Conservation (phyloP, 2,797 vertebrate genomes). For the Erpetoichthys calabaricus region DNA sequence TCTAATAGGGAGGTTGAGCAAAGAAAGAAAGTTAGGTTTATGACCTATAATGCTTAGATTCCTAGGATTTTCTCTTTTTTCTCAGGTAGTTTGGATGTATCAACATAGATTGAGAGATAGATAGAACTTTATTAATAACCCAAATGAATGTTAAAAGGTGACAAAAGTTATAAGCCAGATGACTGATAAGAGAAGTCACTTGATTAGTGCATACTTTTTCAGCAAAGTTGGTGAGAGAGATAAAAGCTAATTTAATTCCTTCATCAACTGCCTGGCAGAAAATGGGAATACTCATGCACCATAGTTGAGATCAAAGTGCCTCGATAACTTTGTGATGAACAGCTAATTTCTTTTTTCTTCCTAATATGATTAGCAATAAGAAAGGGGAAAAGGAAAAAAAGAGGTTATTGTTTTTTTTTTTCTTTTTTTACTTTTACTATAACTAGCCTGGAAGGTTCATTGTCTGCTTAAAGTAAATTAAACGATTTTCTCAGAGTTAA, state of each 20-base stretch:
- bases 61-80: too few relatives aligned
- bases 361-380: slow-evolving; percentile 3
- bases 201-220: slow-evolving; percentile 62
- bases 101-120: too few relatives aligned
- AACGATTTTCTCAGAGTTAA: not conserved
- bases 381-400: slow-evolving; percentile 8
- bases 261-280: slow-evolving; percentile 84
- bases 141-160: slow-evolving; percentile 37
- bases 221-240: slow-evolving; percentile 71
- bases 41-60: too few relatives aligned
- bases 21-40: too few relatives aligned
- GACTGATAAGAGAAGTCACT: slow-evolving; percentile 75
- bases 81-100: too few relatives aligned
- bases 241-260: slow-evolving; percentile 82
- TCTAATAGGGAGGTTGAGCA: too few relatives aligned
- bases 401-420: slow-evolving; percentile 33
- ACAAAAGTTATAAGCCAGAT: slow-evolving; percentile 64
- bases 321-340: slow-evolving; percentile 39
- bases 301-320: slow-evolving; percentile 79
- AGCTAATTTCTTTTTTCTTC: slow-evolving; percentile 11
- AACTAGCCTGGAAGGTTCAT: slow-evolving; percentile 38
- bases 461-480: slow-evolving; percentile 36
- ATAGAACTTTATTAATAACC: too few relatives aligned
- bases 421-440: slow-evolving; percentile 24
- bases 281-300: slow-evolving; percentile 71